These are phyloP conservation scores for Centropyge bicolor DNA, from an alignment of 2,797 vertebrate genomes.

Conservation along the genomic window DNA sequence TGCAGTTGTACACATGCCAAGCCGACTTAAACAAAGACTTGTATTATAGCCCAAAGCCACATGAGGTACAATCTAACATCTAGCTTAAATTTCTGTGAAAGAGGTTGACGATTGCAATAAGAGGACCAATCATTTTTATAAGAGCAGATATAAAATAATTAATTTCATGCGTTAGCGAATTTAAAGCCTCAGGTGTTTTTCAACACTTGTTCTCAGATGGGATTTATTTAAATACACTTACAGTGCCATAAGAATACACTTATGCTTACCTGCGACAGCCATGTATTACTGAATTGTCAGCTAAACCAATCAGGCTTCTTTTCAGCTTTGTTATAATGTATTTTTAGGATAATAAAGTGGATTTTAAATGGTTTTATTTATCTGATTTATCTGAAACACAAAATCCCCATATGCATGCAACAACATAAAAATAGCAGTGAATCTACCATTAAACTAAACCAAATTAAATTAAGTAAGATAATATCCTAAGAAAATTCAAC, in stretches of 20 bases:
- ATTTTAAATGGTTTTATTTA: too few relatives aligned
- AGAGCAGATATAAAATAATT: neutral
- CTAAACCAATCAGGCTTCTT: neutral
- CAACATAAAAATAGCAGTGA: neutral
- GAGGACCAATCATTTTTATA: neutral
- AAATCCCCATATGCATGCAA: neutral
- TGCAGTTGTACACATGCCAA: conserved; percentile 39
- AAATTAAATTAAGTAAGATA: neutral
- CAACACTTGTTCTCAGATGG: neutral
- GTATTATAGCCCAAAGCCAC: conserved; percentile 28
- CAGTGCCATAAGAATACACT: neutral
- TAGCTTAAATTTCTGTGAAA: conserved; percentile 20
- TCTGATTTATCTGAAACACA: neutral
- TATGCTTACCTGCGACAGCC: neutral
- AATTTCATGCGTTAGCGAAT: neutral
- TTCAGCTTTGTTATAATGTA: neutral
- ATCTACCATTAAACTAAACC: neutral
- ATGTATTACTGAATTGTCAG: neutral
- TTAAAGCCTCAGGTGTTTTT: neutral
- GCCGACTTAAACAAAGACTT: conserved; percentile 45
- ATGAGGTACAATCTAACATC: neutral
- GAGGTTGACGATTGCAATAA: neutral
- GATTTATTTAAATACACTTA: neutral
- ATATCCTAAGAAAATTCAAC: neutral
- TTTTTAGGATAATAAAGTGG: neutral